These are phyloP conservation scores for Platynereis dumerilii DNA, from an alignment of 2,888 invertebrate species.

Conservation along the genomic window DNA sequence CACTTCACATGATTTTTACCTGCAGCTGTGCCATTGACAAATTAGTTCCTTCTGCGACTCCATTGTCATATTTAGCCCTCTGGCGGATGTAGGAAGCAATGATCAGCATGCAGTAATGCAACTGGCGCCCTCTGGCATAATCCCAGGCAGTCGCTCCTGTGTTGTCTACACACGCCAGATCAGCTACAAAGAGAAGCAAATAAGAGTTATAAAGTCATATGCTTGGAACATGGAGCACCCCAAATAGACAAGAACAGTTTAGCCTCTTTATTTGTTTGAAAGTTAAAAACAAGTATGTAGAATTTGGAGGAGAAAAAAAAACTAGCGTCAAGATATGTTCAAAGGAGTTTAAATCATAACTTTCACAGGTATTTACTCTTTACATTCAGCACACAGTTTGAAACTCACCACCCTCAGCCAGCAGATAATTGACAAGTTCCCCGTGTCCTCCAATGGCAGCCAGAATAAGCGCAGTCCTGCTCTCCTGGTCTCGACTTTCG, in stretches of 20 bases:
- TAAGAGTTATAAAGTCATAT: too few species aligned
- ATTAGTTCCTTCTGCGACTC: not conserved
- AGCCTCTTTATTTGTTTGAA: too few species aligned
- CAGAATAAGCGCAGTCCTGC: conserved; percentile 58
- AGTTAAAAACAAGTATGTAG: too few species aligned
- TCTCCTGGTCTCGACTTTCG: conserved; percentile 51
- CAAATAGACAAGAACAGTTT: not conserved
- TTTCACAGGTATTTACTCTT: too few species aligned
- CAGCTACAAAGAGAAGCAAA: conserved; percentile 47
- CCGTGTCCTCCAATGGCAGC: conserved; percentile 63
- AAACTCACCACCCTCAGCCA: conserved; percentile 57
- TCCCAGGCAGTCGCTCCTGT: conserved; percentile 60
- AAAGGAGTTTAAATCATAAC: too few species aligned
- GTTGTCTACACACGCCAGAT: conserved; percentile 52
- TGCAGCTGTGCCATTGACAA: conserved; percentile 5
- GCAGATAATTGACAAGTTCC: conserved; percentile 60
- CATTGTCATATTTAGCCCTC: conserved; percentile 31
- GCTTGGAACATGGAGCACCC: not conserved
- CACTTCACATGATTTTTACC: too few species aligned
- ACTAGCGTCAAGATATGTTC: too few species aligned
- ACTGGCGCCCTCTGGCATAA: conserved; percentile 57
- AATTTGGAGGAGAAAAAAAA: too few species aligned
- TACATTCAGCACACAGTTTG: too few species aligned
- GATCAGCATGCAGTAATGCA: conserved; percentile 62
- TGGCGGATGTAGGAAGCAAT: conserved; percentile 61